A percentile compares a stretch with the other conserved stretches of the same genome.
Evolutionary conservation across 2,797 vertebrate genomes (phyloP).

Genomic region (Xenopus petersii): DNA sequence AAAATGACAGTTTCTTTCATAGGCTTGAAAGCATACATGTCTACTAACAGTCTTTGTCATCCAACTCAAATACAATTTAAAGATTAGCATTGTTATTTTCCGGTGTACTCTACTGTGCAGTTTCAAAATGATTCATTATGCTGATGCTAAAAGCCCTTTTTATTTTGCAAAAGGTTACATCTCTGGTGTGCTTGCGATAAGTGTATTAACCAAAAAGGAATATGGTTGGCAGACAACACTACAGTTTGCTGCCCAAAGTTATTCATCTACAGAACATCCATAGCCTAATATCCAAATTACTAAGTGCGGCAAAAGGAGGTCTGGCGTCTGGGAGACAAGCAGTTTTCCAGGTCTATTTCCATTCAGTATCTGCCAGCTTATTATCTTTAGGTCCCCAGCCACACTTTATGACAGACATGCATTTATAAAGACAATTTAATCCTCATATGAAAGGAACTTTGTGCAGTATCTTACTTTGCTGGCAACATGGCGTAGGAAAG

Average conservation of each 20-base stretch:
- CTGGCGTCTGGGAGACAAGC: constrained; percentile 12
- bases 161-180: constrained; percentile 40
- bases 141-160: constrained; percentile 33
- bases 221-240: constrained; percentile 37
- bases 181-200: constrained; percentile 35
- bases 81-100: constrained; percentile 31
- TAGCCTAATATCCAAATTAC: constrained; percentile 16
- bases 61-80: constrained; percentile 14
- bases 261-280: constrained; percentile 32
- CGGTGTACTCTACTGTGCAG: constrained; percentile 24
- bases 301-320: constrained; percentile 17
- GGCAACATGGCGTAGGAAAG: constrained; percentile 37
- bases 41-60: constrained; percentile 11
- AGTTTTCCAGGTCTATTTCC: constrained; percentile 31
- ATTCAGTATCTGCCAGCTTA: constrained; percentile 48
- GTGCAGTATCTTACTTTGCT: constrained; percentile 21
- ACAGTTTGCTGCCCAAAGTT: constrained; percentile 32
- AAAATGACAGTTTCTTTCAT: constrained; percentile 6
- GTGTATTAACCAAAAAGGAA: constrained; percentile 38
- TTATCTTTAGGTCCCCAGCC: constrained; percentile 49
- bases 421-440: constrained; percentile 48
- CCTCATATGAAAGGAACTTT: constrained; percentile 40
- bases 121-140: constrained; percentile 36
- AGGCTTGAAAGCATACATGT: constrained; percentile 4
- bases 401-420: constrained; percentile 37